These are phyloP conservation scores for Punctoribates punctum DNA, from an alignment of 2,888 invertebrate genomes.

Conservation along the genomic window DNA sequence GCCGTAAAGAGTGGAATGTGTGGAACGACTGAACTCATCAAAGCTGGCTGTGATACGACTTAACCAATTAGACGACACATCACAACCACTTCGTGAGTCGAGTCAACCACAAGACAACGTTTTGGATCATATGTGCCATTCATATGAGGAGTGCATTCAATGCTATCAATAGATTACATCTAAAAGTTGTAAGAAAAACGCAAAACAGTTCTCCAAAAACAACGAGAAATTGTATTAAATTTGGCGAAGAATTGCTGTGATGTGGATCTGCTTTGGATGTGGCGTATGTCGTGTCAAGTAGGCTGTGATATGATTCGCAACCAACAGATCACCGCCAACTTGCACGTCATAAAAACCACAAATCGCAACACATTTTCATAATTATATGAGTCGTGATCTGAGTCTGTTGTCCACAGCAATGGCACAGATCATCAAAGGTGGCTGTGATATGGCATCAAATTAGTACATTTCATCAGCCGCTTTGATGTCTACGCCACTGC, in stretches of 20 bases:
- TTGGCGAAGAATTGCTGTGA: background rate
- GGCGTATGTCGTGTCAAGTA: slow-evolving; percentile 68
- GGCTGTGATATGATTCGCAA: slow-evolving; percentile 83
- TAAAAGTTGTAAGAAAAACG: background rate
- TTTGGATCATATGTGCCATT: background rate
- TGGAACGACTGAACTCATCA: slow-evolving; percentile 59
- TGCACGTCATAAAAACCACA: slow-evolving; percentile 38
- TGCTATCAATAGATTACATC: background rate
- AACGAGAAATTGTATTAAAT: background rate
- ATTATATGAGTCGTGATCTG: too few relatives aligned
- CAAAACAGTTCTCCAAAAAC: background rate
- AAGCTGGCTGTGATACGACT: slow-evolving; percentile 96
- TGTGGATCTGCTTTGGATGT: slow-evolving; percentile 12
- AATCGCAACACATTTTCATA: background rate
- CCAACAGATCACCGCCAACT: slow-evolving; percentile 43
- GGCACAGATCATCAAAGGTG: slow-evolving; percentile 54
- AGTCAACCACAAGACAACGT: slow-evolving; percentile 7
- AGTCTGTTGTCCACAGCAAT: slow-evolving; percentile 40
- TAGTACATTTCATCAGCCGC: slow-evolving; percentile 51
- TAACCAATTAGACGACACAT: slow-evolving; percentile 61
- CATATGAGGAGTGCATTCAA: background rate
- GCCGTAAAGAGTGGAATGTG: background rate
- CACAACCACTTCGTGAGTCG: slow-evolving; percentile 78
- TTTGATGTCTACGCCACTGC: slow-evolving; percentile 48
- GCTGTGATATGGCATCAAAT: slow-evolving; percentile 53